Evolutionary conservation across 1,140 invertebrate genomes (phyloP), one percentile per base, ranked within the genome.

Genomic region (Melanaphis sacchari): DNA sequence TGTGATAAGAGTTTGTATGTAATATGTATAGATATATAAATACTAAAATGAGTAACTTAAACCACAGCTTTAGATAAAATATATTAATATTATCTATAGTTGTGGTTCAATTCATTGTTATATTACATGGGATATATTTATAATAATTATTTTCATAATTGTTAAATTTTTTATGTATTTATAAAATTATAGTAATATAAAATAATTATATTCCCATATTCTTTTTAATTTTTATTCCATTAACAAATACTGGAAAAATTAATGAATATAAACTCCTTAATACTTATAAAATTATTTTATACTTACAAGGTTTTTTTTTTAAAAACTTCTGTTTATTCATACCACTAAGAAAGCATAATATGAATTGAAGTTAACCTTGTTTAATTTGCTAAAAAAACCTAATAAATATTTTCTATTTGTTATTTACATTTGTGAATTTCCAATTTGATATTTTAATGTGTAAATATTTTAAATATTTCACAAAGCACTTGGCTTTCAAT

Each of bases 111-210:
- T 49, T 43, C 36, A 81, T 84, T 92, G 76, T 92, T 92, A 92
- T 49, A 84, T 36, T 84, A 54, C 36, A 36, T 84, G 22, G 24
- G 52, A 92, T 84, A 92, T 82, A 84, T 84, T 82, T 92, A 92
- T 49, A 40, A 0, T 82, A 49, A 84, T 81, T 93, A 93, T 93
- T 93, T 93, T 93, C 76, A n/a, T 84, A 85, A 85, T 81, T 91
- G n/a, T 91, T 91, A 2, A 76, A 18, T 76, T 76, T 76, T 66
- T n/a, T n/a, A 76, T 36, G n/a, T 76, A n/a, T 76, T 76, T 76
- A n/a, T 76, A 76, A n/a, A n/a, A 66, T 31, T 31, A 49, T 49
- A 59, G 31, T 40, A 82, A 3, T 24, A 40, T 40, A 49, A 82
- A 24, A 36, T 82, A 49, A 49, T 49, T 49, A 49, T 82, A 40